These are phyloP conservation scores for Pycnonotus jocosus DNA, from an alignment of 2,113 vertebrate species.

Conservation along the genomic window DNA sequence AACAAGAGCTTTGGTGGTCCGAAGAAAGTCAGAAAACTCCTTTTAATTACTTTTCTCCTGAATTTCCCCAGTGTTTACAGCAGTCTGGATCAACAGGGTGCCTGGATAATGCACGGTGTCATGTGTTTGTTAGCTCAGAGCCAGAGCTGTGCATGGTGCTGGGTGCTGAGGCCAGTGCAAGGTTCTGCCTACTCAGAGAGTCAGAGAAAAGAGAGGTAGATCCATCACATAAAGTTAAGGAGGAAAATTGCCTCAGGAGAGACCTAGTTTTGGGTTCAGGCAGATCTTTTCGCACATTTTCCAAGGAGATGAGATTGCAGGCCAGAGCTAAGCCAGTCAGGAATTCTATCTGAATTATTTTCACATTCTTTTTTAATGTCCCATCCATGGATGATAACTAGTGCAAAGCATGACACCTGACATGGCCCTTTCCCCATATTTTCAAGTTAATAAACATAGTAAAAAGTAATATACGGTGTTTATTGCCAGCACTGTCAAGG, in stretches of 20 bases:
- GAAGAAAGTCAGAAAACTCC: background rate
- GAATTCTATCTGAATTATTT: background rate
- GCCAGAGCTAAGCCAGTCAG: background rate
- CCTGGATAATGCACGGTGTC: background rate
- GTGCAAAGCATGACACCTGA: background rate
- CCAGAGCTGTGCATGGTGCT: background rate
- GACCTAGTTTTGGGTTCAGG: background rate
- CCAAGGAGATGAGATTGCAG: background rate
- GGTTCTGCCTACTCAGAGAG: background rate
- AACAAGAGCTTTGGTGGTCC: background rate
- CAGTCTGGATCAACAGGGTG: background rate
- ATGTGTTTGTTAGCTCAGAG: fast-evolving
- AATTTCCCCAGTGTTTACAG: background rate
- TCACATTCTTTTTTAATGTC: background rate
- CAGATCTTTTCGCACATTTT: background rate
- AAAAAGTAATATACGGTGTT: background rate
- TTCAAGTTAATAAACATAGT: background rate
- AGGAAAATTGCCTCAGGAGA: background rate
- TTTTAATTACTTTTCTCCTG: background rate
- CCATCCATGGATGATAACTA: background rate
- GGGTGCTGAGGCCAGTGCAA: background rate
- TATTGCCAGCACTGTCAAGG: background rate
- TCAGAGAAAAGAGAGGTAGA: background rate
- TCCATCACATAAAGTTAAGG: background rate
- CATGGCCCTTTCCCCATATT: background rate